Evolutionary conservation across 2,888 invertebrate species (phyloP), one percentile per base, ranked within the genome.

Genomic region (Sylvicola fuscatus): DNA sequence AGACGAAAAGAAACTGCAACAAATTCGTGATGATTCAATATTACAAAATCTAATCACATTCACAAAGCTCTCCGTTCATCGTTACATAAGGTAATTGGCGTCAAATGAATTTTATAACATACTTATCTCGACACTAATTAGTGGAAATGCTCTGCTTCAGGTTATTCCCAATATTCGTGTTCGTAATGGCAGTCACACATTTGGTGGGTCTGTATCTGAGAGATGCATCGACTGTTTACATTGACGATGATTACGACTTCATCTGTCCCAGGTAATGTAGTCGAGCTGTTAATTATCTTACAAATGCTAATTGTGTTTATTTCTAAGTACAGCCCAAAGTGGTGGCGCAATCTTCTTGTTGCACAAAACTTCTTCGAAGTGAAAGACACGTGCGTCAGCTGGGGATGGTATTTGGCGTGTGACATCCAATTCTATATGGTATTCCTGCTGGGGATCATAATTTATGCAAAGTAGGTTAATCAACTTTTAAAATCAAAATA

Each of bases 351-450:
- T 34, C 11, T 40, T 12, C 29, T 40, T 5, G 36, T 37, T 2
- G n/a, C 38, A 11, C 35, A 38, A 4, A 40, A 38, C 31, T 31
- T 31, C 10, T 36, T 35, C 13, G 29, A 21, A 12, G 27, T 33
- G 14, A 13, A 26, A 7, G 15, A 16, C 10, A 38, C 34, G 36
- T 40, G 40, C 13, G 28, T 36, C 8, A 31, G 29, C 14, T 38
- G 38, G 37, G 27, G 33, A 3, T 40, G 40, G 40, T 35, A 33
- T 28, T 16, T 38, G 14, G 40, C 38, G 7, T 40, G 40, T 35
- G 40, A 40, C 11, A 38, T 40, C 28, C 40, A 40, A 21, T 40
- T 38, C 33, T 40, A 34, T 14, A 30, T 30, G 3, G n/a, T 40
- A 3, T 31, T 34, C n/a, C 28, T 35, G 10, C 3, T 27, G 3